phyloP scores from a whole-genome alignment of 2,888 invertebrate species.

The Callyntrura sp. region DNA sequence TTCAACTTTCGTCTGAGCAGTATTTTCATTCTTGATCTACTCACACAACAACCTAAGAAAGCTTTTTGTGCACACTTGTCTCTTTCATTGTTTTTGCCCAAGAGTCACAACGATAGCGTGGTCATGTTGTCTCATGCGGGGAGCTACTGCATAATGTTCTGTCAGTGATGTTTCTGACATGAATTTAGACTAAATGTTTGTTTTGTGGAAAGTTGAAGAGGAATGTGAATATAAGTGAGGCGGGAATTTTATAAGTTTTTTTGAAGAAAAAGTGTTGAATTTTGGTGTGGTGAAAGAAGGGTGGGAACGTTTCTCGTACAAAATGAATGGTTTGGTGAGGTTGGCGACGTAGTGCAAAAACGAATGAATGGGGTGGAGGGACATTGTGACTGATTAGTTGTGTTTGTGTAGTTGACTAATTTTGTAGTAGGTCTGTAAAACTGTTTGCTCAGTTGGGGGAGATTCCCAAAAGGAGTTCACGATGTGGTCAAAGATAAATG shows the following conservation, averaged over 20 bases:
- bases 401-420: neutral
- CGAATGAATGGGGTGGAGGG: neutral
- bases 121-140: neutral
- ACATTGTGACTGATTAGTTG: neutral
- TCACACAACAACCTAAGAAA: conserved; percentile 67
- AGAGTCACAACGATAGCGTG: conserved; percentile 32
- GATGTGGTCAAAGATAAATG: conserved; percentile 27
- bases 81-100: neutral
- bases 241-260: neutral
- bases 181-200: neutral
- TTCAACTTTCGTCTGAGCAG: conserved; percentile 63
- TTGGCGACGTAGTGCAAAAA: neutral
- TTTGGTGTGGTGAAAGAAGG: neutral
- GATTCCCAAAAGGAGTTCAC: neutral
- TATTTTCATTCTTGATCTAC: conserved; percentile 72
- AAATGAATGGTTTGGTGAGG: neutral
- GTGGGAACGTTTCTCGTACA: neutral
- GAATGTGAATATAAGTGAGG: neutral
- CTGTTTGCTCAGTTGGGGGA: neutral
- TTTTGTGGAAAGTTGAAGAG: neutral
- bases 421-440: neutral
- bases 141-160: neutral
- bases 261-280: neutral
- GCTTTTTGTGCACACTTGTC: conserved; percentile 31
- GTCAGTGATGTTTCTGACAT: conserved; percentile 39